phyloP scores from a whole-genome alignment of 2,888 invertebrate species.

The Agrochola litura region DNA sequence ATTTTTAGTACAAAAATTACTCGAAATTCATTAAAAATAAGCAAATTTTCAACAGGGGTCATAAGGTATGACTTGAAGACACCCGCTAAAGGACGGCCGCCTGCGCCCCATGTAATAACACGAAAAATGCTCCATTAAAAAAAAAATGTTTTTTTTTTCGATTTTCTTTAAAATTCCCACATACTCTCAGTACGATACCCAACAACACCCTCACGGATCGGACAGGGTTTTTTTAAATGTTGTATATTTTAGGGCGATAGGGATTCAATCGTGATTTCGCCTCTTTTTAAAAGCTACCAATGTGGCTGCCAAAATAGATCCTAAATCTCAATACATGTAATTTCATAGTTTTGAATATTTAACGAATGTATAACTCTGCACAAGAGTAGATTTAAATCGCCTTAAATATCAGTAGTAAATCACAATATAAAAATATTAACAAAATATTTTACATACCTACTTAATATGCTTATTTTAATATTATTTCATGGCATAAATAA shows the following conservation, averaged over 20 bases:
- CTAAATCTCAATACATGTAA: neutral
- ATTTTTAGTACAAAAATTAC: too few relatives aligned
- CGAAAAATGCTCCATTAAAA: too few relatives aligned
- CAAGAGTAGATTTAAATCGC: neutral
- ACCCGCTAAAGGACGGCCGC: too few relatives aligned
- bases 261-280: neutral
- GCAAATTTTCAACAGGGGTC: too few relatives aligned
- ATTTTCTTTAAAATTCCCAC: too few relatives aligned
- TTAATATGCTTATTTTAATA: constrained; percentile 7
- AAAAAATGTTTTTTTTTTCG: too few relatives aligned
- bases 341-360: neutral
- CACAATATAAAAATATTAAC: constrained; percentile 33
- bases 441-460: constrained; percentile 16
- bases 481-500: constrained; percentile 32
- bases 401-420: constrained; percentile 34
- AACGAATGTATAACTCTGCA: neutral
- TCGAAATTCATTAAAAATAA: too few relatives aligned
- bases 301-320: constrained; percentile 3
- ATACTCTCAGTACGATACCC: too few relatives aligned
- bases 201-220: too few relatives aligned
- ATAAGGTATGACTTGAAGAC: too few relatives aligned
- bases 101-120: too few relatives aligned
- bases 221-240: too few relatives aligned
- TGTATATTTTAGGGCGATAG: neutral
- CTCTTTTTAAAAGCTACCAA: neutral